phyloP scores from a whole-genome alignment of 37 sponge, comb jelly and placozoan genomes.

The Mnemiopsis leidyi region DNA sequence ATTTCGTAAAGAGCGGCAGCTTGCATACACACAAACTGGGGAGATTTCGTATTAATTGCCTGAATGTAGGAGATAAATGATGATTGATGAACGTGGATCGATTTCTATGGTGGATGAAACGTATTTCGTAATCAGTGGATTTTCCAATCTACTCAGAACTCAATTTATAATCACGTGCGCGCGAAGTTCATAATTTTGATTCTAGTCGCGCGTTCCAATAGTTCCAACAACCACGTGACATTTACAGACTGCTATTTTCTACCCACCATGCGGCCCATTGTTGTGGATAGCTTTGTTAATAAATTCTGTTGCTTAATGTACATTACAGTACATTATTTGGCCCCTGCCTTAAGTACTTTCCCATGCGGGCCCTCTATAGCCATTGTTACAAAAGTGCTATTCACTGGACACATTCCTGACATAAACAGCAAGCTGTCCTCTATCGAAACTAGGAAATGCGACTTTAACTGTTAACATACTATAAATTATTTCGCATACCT shows the following conservation, averaged over 20 bases:
- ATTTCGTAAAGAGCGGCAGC: slow-evolving; percentile 61
- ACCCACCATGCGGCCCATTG: neutral
- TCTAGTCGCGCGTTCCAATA: neutral
- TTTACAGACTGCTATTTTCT: neutral
- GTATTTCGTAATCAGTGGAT: neutral
- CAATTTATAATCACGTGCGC: neutral
- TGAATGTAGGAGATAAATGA: too few relatives aligned
- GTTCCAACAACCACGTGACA: neutral
- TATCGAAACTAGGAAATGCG: neutral
- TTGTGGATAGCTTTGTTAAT: neutral
- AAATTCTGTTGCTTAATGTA: neutral
- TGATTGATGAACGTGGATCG: too few relatives aligned
- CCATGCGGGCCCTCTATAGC: neutral
- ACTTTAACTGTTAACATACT: neutral
- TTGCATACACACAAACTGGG: slow-evolving; percentile 61
- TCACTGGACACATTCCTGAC: too few relatives aligned
- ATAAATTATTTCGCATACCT: too few relatives aligned
- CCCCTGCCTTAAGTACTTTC: neutral
- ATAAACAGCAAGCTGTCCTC: too few relatives aligned
- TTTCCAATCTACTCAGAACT: neutral
- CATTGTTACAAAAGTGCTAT: neutral
- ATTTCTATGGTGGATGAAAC: too few relatives aligned
- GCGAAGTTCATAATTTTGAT: neutral
- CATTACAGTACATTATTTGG: neutral
- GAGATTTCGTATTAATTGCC: too few relatives aligned